phyloP scores from a whole-genome alignment of 2,888 invertebrate genomes.

The Andrena camellia region DNA sequence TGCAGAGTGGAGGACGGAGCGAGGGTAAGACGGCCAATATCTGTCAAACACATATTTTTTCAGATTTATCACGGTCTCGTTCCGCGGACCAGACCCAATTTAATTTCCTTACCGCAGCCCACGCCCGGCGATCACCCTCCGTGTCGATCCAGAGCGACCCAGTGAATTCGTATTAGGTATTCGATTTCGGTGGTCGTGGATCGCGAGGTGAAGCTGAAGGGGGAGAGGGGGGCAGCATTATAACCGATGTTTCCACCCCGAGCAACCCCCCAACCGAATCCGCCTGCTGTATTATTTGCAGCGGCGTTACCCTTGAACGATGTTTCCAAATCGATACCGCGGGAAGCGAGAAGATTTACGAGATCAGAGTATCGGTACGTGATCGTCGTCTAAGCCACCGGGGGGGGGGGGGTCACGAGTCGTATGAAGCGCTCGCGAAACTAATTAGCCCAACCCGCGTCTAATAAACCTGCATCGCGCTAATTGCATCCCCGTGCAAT shows the following conservation, averaged over 20 bases:
- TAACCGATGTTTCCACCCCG: constrained; percentile 8
- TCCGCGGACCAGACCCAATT: constrained; percentile 77
- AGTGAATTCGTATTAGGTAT: constrained; percentile 54
- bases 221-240: neutral
- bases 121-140: constrained; percentile 16
- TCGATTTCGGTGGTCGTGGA: constrained; percentile 34
- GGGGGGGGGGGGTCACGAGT: neutral
- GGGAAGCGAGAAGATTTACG: neutral
- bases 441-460: constrained; percentile 48
- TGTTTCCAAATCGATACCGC: constrained; percentile 6
- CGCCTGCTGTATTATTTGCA: constrained; percentile 1
- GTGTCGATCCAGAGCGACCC: constrained; percentile 16
- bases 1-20: constrained; percentile 29
- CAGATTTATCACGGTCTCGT: constrained; percentile 80
- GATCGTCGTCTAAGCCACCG: constrained; percentile 16
- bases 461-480: constrained; percentile 57
- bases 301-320: neutral
- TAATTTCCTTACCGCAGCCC: constrained; percentile 76
- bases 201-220: constrained; percentile 23
- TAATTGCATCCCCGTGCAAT: constrained; percentile 58
- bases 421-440: constrained; percentile 27
- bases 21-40: constrained; percentile 78
- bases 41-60: constrained; percentile 84
- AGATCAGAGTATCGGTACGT: neutral
- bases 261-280: neutral